These are phyloP conservation scores for Drosophila pegasa DNA, from an alignment of 2,888 invertebrate genomes.

Conservation along the genomic window DNA sequence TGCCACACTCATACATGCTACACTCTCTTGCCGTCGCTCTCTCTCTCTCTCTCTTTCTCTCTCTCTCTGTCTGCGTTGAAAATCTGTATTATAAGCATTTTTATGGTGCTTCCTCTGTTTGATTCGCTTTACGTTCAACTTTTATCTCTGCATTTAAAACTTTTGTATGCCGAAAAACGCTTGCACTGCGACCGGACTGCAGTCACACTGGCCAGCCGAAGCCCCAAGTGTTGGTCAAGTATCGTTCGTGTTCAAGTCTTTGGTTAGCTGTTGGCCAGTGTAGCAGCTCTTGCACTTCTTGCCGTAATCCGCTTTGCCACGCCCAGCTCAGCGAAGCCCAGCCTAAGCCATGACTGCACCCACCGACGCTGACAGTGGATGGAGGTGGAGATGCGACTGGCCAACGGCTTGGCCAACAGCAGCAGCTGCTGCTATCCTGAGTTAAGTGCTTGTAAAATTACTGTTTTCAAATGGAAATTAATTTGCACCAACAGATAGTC, in stretches of 20 bases:
- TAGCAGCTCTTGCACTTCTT: conserved; percentile 12
- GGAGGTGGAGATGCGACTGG: not conserved
- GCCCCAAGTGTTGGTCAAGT: conserved; percentile 67
- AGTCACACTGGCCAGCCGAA: conserved; percentile 30
- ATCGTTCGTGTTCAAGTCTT: conserved; percentile 41
- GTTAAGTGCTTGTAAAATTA: conserved; percentile 76
- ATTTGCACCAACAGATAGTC: conserved; percentile 47
- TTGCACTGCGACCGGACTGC: conserved; percentile 53
- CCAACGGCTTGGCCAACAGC: conserved; percentile 28
- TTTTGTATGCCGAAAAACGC: conserved; percentile 47
- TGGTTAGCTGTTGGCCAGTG: conserved; percentile 26
- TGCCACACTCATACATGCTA: conserved; percentile 3
- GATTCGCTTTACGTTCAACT: conserved; percentile 50
- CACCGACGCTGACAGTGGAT: not conserved
- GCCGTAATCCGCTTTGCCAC: conserved; percentile 72
- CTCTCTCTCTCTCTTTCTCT: not conserved
- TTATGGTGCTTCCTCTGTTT: conserved; percentile 41
- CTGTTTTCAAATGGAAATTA: conserved; percentile 71
- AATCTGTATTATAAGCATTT: conserved; percentile 56
- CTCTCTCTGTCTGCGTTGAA: conserved; percentile 18
- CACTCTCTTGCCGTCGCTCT: conserved; percentile 3
- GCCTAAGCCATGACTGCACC: conserved; percentile 7
- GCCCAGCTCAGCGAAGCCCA: conserved; percentile 24
- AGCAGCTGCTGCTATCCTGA: conserved; percentile 47
- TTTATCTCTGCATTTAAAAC: conserved; percentile 33